Conservation (phyloP, 2,113 vertebrate genomes). For the Paraplagusia blochii region DNA sequence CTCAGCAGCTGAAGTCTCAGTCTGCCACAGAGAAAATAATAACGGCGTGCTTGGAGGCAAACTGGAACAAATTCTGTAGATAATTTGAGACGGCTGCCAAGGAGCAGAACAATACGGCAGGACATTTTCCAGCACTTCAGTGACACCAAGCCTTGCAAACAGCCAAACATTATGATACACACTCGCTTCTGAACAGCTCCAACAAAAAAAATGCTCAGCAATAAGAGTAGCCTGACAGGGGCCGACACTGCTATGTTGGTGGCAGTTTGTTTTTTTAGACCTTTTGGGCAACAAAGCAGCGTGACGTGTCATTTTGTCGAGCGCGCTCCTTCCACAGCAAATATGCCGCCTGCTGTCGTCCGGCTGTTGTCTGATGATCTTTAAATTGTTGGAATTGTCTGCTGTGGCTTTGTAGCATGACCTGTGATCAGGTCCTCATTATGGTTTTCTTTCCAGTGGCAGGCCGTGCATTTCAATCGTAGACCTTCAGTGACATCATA, state of each 20-base stretch:
- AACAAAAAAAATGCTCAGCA: slow-evolving; percentile 42
- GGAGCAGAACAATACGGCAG: slow-evolving; percentile 22
- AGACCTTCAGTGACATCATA: too few species aligned
- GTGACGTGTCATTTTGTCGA: slow-evolving; percentile 38
- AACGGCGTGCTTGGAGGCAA: slow-evolving; percentile 22
- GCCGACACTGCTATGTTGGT: slow-evolving; percentile 24
- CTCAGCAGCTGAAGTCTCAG: background rate
- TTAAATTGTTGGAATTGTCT: slow-evolving; percentile 17
- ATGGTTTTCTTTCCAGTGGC: too few species aligned
- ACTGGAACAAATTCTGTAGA: slow-evolving; percentile 13
- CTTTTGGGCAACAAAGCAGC: slow-evolving; percentile 37
- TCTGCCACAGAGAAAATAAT: slow-evolving; percentile 19
- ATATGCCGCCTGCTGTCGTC: slow-evolving; percentile 39
- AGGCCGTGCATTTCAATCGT: too few species aligned
- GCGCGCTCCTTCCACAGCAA: slow-evolving; percentile 29
- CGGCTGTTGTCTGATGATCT: slow-evolving; percentile 23
- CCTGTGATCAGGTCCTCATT: background rate
- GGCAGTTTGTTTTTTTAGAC: slow-evolving; percentile 29
- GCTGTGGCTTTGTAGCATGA: background rate
- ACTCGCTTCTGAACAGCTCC: slow-evolving; percentile 32
- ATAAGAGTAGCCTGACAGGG: slow-evolving; percentile 29
- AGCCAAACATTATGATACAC: slow-evolving; percentile 22
- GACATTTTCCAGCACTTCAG: slow-evolving; percentile 12
- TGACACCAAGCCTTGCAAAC: slow-evolving; percentile 31
- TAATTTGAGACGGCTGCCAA: slow-evolving; percentile 31